These are phyloP conservation scores for Saccostrea cuccullata DNA, from an alignment of 1,140 invertebrate species.

Conservation along the genomic window DNA sequence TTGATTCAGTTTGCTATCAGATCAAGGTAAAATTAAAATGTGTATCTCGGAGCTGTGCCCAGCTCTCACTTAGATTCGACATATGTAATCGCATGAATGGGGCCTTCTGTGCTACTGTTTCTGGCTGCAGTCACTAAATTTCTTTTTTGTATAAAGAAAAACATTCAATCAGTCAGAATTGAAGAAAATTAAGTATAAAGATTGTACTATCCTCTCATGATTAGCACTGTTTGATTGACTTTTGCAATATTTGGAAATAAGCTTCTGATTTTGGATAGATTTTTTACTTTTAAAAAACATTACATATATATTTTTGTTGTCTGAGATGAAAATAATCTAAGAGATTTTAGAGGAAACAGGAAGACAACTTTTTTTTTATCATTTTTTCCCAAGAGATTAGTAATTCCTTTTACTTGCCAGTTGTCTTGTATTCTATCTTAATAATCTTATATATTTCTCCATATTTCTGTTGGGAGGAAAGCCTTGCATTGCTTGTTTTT, in stretches of 20 bases:
- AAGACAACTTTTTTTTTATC: not conserved
- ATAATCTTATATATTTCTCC: constrained; percentile 18
- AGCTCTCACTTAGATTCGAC: not conserved
- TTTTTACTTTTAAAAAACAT: not conserved
- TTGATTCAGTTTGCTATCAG: constrained; percentile 24
- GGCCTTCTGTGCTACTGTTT: not conserved
- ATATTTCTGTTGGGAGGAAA: constrained; percentile 32
- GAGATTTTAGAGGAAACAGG: not conserved
- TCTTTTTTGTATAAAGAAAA: not conserved
- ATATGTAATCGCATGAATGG: not conserved
- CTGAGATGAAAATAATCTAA: not conserved
- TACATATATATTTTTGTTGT: not conserved
- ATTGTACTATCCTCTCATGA: not conserved
- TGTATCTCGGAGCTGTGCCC: not conserved
- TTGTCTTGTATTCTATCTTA: not conserved
- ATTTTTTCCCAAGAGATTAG: not conserved
- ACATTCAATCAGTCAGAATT: not conserved
- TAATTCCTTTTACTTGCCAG: not conserved
- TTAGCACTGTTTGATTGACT: not conserved
- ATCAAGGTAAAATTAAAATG: constrained; percentile 28
- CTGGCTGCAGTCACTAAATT: not conserved
- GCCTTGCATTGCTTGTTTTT: not conserved
- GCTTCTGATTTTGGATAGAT: not conserved
- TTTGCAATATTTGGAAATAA: not conserved
- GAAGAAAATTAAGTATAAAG: too few species aligned